Evolutionary conservation across 2,797 vertebrate genomes (phyloP).

Genomic region (Melanotaenia boesemani): DNA sequence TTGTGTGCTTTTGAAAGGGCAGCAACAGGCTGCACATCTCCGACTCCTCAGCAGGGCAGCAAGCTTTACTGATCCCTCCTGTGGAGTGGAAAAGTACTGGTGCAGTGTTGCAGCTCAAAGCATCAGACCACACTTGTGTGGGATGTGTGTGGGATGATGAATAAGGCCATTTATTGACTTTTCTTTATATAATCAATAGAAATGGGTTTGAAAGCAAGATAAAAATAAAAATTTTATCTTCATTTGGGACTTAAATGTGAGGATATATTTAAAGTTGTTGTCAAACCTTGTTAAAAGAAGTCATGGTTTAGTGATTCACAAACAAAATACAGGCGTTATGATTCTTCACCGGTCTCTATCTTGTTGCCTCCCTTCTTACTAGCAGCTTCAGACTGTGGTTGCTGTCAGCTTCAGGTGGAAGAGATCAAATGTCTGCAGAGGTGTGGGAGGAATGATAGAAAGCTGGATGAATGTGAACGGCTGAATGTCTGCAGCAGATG

Average conservation of each 20-base stretch:
- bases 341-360: not conserved
- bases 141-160: not conserved
- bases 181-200: not conserved
- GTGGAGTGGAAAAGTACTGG: not conserved
- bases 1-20: not conserved
- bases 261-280: not conserved
- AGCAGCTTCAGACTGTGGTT: not conserved
- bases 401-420: slow-evolving; percentile 11
- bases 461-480: slow-evolving; percentile 13
- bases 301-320: not conserved
- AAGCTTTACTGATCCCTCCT: not conserved
- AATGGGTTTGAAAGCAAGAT: not conserved
- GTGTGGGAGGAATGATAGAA: slow-evolving; percentile 11
- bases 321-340: not conserved
- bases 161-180: not conserved
- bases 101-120: not conserved
- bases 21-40: not conserved
- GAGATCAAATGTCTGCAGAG: slow-evolving; percentile 17
- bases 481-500: slow-evolving; percentile 7
- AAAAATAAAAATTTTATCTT: not conserved
- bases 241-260: not conserved
- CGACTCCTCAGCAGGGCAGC: not conserved
- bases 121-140: not conserved
- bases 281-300: too few relatives aligned
- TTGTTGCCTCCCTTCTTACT: not conserved